Conservation (phyloP, 2,113 vertebrate species). For the Isichthys henryi region DNA sequence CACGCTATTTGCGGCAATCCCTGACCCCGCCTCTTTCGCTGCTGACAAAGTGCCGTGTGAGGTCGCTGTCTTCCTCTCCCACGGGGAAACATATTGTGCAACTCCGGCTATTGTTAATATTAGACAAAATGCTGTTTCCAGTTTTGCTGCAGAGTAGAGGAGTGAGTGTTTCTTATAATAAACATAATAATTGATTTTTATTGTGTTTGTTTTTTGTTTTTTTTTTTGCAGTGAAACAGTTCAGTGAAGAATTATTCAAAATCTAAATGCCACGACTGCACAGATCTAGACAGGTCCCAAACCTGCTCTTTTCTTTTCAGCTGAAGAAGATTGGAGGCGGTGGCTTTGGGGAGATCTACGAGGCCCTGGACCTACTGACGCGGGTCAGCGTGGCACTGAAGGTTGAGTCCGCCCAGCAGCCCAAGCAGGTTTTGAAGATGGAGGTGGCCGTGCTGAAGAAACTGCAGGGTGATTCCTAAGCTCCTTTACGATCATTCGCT, state of each 20-base stretch:
- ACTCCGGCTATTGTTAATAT: constrained; percentile 45
- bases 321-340: constrained; percentile 94
- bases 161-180: neutral
- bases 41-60: constrained; percentile 34
- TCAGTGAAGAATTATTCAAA: neutral
- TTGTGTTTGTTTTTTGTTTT: neutral
- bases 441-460: constrained; percentile 98
- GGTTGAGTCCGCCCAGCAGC: constrained; percentile 96
- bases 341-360: constrained; percentile 98
- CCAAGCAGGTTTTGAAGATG: constrained; percentile 98
- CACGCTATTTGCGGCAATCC: constrained; percentile 34
- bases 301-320: constrained; percentile 47
- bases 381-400: constrained; percentile 90
- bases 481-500: neutral
- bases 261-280: neutral
- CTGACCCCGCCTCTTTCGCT: constrained; percentile 18
- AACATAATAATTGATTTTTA: neutral
- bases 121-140: constrained; percentile 25
- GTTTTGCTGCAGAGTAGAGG: too few species aligned
- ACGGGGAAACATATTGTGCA: constrained; percentile 46
- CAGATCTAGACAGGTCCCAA: neutral
- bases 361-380: constrained; percentile 87
- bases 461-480: constrained; percentile 77
- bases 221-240: neutral
- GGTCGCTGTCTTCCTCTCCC: constrained; percentile 33